Base-by-base conservation (phyloP, 2,797 vertebrate genomes). In the Cyprinella venusta region DNA sequence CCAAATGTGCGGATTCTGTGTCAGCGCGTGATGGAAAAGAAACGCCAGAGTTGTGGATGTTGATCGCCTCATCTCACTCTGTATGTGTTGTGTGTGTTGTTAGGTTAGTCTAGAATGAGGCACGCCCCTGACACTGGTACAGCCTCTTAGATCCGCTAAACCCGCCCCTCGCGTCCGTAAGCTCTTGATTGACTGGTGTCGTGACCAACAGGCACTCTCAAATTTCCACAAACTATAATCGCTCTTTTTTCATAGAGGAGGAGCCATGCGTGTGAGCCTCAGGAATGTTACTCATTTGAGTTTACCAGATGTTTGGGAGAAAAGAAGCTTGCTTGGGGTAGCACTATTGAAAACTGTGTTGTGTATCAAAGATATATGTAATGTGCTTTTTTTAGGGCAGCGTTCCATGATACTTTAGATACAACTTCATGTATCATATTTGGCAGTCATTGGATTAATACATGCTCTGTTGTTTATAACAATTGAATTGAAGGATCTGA, bases 81-180 rank as follows among this genome's bases (percentile, higher is more conserved):
- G 36, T 33, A 33, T 36, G 36, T 36, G 36, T 38, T 36, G 36
- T 36, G 36, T 38, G 64, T 56, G 54, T 78, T 68, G 65, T 45
- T 70, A 40, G 72, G 88, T 93, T 92, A 88, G 88, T 88, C 83
- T 87, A 89, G 87, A 86, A 90, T 24, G 77, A 83, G 69, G 80
- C 90, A 92, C 89, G 91, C 89, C 82, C 85, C 68, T 92, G 92
- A 92, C 91, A 93, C 88, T 79, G 80, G 89, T 87, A 24, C 93
- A 91, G 89, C 94, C 92, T 90, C 79, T 85, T 40, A 48, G 84
- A 15, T 10, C 75, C 19, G 1, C 61, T 21, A 48, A 6, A 83
- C 89, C 84, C 91, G 88, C 63, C 92, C 91, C 76, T 80, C 79
- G 0, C 61, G 72, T 75, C 79, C 81, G 81, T 78, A 4, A 26